These are phyloP conservation scores for Melanotus villosus DNA, from an alignment of 2,888 invertebrate species.

Conservation along the genomic window DNA sequence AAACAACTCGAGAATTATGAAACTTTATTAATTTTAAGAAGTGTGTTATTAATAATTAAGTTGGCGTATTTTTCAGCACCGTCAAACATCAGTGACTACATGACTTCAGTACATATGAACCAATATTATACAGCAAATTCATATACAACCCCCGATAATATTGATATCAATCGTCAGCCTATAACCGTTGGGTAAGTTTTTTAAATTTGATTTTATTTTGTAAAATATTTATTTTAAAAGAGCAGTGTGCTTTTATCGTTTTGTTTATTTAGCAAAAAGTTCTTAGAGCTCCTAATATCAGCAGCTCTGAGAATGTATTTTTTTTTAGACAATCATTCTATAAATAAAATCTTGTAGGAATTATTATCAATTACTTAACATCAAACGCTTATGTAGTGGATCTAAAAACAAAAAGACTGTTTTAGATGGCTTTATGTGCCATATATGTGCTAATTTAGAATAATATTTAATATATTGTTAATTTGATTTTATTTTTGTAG, in stretches of 20 bases:
- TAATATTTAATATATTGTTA: no score
- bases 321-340: neutral
- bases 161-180: constrained; percentile 75
- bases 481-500: neutral
- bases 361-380: neutral
- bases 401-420: neutral
- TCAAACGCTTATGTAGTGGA: constrained; percentile 1
- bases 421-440: constrained; percentile 12
- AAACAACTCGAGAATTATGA: neutral
- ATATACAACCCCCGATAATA: constrained; percentile 71
- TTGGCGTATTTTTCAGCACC: no score
- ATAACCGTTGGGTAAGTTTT: constrained; percentile 76
- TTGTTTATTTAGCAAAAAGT: constrained; percentile 18
- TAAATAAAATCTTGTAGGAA: neutral
- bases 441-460: constrained; percentile 11
- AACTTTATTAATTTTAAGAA: neutral
- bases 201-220: neutral
- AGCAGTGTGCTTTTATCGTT: constrained; percentile 15
- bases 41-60: no score
- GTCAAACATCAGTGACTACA: constrained; percentile 66
- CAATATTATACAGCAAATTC: constrained; percentile 62
- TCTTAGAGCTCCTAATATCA: constrained; percentile 16
- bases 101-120: constrained; percentile 63
- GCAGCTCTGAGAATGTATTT: neutral
- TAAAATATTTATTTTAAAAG: neutral